Percentiles rank a stretch among this genome's conserved stretches.
These are phyloP conservation scores for Sander lucioperca DNA, from an alignment of 2,113 vertebrate genomes.

Conservation along the genomic window DNA sequence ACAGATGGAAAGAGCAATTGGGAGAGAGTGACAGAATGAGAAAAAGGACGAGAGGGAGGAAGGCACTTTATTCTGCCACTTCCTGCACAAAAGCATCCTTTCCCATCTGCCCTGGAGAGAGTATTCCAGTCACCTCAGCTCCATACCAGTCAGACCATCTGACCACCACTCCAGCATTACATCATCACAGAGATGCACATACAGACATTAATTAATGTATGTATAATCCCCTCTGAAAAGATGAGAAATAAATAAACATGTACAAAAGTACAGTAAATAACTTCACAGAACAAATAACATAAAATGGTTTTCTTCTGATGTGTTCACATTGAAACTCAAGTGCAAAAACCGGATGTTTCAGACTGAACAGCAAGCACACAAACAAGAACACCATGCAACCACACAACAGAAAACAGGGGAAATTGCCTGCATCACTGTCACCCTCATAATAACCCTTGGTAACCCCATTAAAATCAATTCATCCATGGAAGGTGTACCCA, in stretches of 20 bases:
- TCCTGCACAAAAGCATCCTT: constrained; percentile 57
- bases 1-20: constrained; percentile 54
- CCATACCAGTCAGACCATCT: constrained; percentile 67
- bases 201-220: constrained; percentile 21
- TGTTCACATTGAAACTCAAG: constrained; percentile 27
- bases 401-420: constrained; percentile 6
- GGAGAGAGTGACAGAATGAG: constrained; percentile 26
- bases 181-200: constrained; percentile 33
- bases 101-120: constrained; percentile 71
- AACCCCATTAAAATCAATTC: constrained; percentile 61
- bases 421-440: constrained; percentile 23
- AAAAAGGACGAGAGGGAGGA: constrained; percentile 26
- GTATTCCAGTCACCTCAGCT: constrained; percentile 49
- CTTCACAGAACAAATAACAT: constrained; percentile 10
- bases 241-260: not conserved
- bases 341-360: not conserved
- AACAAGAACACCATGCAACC: not conserved
- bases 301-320: not conserved
- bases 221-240: not conserved
- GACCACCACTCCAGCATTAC: constrained; percentile 60
- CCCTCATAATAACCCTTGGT: constrained; percentile 35
- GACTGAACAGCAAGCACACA: not conserved
- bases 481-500: constrained; percentile 31
- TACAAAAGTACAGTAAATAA: constrained; percentile 1
- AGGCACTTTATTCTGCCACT: constrained; percentile 59